phyloP scores from a whole-genome alignment of 2,888 invertebrate genomes.

The Allygus modestus region DNA sequence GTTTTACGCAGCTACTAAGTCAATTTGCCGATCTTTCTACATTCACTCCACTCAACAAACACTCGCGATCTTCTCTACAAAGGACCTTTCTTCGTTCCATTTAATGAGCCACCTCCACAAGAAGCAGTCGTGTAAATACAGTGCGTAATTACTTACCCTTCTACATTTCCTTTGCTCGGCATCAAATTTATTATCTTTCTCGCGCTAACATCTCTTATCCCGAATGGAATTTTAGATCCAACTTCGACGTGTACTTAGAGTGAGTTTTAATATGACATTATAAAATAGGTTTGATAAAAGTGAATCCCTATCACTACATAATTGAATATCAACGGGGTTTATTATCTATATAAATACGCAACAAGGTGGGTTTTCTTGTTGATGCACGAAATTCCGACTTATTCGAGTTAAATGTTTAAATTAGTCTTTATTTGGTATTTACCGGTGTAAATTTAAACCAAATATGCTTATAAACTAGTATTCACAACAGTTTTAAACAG shows the following conservation, averaged over 20 bases:
- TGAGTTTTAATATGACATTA: too few relatives aligned
- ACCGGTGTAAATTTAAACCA: too few relatives aligned
- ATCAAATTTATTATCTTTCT: slow-evolving; percentile 31
- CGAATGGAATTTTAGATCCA: neutral
- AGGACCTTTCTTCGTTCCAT: slow-evolving; percentile 27
- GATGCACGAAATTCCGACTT: too few relatives aligned
- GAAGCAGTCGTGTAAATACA: slow-evolving; percentile 32
- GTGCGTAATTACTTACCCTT: slow-evolving; percentile 18
- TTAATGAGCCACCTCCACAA: slow-evolving; percentile 35
- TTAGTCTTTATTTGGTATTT: too few relatives aligned
- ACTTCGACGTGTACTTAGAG: neutral
- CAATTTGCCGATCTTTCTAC: slow-evolving; percentile 53
- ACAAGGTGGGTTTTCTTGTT: too few relatives aligned
- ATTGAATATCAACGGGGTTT: too few relatives aligned
- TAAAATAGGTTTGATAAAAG: too few relatives aligned
- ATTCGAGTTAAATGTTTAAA: too few relatives aligned
- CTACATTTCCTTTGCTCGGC: slow-evolving; percentile 35
- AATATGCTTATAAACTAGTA: too few relatives aligned
- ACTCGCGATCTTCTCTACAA: slow-evolving; percentile 14
- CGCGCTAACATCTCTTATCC: neutral
- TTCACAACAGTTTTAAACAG: too few relatives aligned
- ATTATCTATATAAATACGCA: too few relatives aligned
- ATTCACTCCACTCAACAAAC: neutral
- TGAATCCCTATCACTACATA: too few relatives aligned
- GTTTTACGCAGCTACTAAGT: slow-evolving; percentile 35